phyloP scores from a whole-genome alignment of 2,888 invertebrate genomes.

The Digitonthophagus gazella region DNA sequence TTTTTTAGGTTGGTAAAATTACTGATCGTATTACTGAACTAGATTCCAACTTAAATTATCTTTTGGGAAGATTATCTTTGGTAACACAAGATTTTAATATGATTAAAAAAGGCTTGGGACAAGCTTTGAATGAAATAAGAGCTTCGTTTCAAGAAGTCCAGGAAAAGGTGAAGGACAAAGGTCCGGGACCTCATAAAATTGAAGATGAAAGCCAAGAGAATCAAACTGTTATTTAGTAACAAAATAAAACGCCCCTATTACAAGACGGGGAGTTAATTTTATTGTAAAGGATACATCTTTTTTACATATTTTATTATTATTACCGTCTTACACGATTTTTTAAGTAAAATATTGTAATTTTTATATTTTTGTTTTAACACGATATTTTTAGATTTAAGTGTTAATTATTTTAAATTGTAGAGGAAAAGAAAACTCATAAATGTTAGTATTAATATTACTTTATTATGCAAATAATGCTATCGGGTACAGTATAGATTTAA shows the following conservation, averaged over 20 bases:
- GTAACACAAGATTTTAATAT: slow-evolving; percentile 83
- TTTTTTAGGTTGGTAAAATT: slow-evolving; percentile 67
- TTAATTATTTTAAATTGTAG: no score
- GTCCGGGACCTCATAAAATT: slow-evolving; percentile 63
- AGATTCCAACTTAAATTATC: slow-evolving; percentile 78
- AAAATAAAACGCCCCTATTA: neutral
- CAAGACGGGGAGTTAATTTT: no score
- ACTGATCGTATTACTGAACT: slow-evolving; percentile 75
- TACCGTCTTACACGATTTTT: slow-evolving; percentile 1
- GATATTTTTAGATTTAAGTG: no score
- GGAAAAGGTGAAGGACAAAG: slow-evolving; percentile 54
- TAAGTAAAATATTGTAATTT: slow-evolving; percentile 2
- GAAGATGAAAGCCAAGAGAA: slow-evolving; percentile 30
- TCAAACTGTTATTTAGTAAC: slow-evolving; percentile 2
- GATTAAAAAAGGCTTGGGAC: slow-evolving; percentile 73
- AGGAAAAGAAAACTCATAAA: slow-evolving; percentile 16
- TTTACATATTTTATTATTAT: neutral
- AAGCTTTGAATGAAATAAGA: slow-evolving; percentile 69
- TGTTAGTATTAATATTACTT: slow-evolving; percentile 40
- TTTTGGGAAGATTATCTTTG: slow-evolving; percentile 74
- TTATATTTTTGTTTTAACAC: no score
- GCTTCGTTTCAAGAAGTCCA: slow-evolving; percentile 65
- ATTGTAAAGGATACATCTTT: no score
- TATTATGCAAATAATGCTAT: slow-evolving; percentile 53
- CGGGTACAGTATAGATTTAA: slow-evolving; percentile 52